Base-by-base conservation (phyloP, 2,113 vertebrate genomes). In the Notarius quadriscutis region DNA sequence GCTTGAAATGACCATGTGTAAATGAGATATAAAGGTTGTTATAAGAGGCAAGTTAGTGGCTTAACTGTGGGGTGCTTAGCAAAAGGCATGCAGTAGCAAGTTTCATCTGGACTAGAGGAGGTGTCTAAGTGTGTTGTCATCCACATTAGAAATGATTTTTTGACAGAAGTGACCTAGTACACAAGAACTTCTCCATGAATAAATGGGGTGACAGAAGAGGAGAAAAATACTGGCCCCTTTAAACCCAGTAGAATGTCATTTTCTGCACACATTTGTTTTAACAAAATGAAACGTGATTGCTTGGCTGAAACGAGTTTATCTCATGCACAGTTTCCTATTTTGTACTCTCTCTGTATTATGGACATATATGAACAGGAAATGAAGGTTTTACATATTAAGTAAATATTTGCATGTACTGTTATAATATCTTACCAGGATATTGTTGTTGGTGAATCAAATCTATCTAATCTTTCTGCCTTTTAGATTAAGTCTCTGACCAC, bases 401-500 rank as follows among this genome's bases (percentile, higher is more conserved):
- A 65, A 84, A 84, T 83, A 78, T 87, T 87, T 58, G 71, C 72
- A 67, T 78, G 60, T 67, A n/a, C 51, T 22, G 6, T 84, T 81
- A 81, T 25, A 81, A 79, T 79, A 84, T 65, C 60, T 30, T 55
- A 86, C 48, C 80, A 84, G 75, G 74, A 69, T 81, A 86, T 90
- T 86, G 67, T 79, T 20, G 71, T 34, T 67, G 74, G 55, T 83
- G 27, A 63, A 77, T 77, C 72, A 84, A 69, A 87, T 84, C 51
- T 84, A 50, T 86, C 78, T 72, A 87, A 87, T 84, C 60, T 83
- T 85, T 86, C 84, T 75, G 75, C 41, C 25, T n/a, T 88, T 83
- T 22, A 58, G 58, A 82, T 87, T 60, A 63, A 84, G 65, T 58
- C 55, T 41, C 14, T 72, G 80, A 81, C 75, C 81, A 86, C 88